Conservation (phyloP, 2,888 invertebrate species). For the Scelioninae gen. 1 region DNA sequence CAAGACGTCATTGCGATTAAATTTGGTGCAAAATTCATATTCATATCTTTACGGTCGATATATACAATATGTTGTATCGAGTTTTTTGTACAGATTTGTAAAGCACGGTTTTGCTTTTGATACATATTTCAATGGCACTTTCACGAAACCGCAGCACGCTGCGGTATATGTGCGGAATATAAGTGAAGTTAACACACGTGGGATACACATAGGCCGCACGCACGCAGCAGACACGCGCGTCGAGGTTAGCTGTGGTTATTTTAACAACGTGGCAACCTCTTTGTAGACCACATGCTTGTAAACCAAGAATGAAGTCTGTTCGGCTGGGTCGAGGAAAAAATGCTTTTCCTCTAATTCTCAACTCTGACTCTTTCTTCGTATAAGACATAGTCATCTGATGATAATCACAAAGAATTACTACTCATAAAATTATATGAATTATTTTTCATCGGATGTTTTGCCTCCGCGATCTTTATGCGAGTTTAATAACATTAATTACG, state of each 20-base stretch:
- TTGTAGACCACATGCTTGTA: slow-evolving; percentile 84
- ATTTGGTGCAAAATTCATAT: slow-evolving; percentile 9
- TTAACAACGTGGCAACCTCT: slow-evolving; percentile 84
- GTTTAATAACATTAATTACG: slow-evolving; percentile 12
- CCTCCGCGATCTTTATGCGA: background rate
- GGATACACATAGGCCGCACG: slow-evolving; percentile 70
- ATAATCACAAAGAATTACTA: slow-evolving; percentile 18
- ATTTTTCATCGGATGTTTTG: background rate
- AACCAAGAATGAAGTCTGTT: slow-evolving; percentile 84
- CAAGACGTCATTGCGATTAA: background rate
- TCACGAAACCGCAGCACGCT: slow-evolving; percentile 70
- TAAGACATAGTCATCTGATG: slow-evolving; percentile 3
- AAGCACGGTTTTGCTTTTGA: slow-evolving; percentile 65
- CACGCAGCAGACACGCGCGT: slow-evolving; percentile 74
- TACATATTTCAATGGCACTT: slow-evolving; percentile 71
- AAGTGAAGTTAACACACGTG: slow-evolving; percentile 82
- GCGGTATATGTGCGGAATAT: slow-evolving; percentile 79
- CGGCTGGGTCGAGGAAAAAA: slow-evolving; percentile 76
- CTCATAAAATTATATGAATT: slow-evolving; percentile 21
- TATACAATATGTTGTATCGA: slow-evolving; percentile 11
- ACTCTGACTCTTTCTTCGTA: slow-evolving; percentile 29
- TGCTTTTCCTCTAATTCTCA: slow-evolving; percentile 64
- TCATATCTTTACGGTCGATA: slow-evolving; percentile 7
- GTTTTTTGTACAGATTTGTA: slow-evolving; percentile 62
- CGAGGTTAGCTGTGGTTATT: slow-evolving; percentile 82